phyloP scores from a whole-genome alignment of 2,113 vertebrate genomes.

The Gobio gobio region DNA sequence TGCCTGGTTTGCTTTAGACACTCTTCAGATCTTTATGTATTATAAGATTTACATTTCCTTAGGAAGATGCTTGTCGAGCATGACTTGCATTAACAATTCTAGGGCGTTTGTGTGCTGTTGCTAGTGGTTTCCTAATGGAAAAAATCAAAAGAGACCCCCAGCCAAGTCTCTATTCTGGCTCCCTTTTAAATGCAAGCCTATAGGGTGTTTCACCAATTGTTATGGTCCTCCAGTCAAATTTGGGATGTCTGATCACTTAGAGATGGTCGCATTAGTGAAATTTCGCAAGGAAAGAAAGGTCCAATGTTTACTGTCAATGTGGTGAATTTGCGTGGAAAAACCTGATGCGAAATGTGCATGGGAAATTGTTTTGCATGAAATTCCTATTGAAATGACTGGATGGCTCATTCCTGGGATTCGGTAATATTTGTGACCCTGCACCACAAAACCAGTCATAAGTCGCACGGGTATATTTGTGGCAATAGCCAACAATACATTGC shows the following conservation, averaged over 20 bases:
- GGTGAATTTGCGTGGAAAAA: background rate
- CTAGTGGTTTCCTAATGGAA: too few species aligned
- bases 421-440: too few species aligned
- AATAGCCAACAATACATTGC: too few species aligned
- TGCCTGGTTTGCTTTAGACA: background rate
- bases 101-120: too few species aligned
- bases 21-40: background rate
- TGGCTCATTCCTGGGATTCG: too few species aligned
- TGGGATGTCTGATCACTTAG: background rate
- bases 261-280: background rate
- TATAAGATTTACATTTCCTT: background rate
- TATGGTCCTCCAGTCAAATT: background rate
- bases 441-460: too few species aligned
- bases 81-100: background rate
- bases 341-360: background rate
- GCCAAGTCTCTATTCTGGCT: too few species aligned
- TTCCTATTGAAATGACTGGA: background rate
- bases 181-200: too few species aligned
- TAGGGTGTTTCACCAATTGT: background rate
- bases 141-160: too few species aligned
- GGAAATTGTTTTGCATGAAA: background rate
- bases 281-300: background rate
- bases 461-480: too few species aligned
- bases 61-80: background rate
- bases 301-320: background rate